These are phyloP conservation scores for Lordiphosa stackelbergi DNA, from an alignment of 1,140 invertebrate species.

Conservation along the genomic window DNA sequence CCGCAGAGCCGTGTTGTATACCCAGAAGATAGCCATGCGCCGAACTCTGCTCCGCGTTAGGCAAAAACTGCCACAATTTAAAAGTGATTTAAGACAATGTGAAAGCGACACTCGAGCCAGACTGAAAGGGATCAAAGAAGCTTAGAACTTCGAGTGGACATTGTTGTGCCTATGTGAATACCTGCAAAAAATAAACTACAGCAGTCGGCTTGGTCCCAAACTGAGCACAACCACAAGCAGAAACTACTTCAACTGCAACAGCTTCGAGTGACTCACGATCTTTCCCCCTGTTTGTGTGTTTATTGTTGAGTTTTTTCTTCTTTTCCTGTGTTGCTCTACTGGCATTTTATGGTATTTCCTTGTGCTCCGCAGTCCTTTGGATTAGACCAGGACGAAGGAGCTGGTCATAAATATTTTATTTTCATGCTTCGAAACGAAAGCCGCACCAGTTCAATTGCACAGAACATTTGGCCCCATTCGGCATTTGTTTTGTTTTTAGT, in stretches of 20 bases:
- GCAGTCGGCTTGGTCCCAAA: slow-evolving; percentile 4
- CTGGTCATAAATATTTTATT: slow-evolving; percentile 57
- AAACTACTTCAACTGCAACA: slow-evolving; percentile 2
- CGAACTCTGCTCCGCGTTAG: no score
- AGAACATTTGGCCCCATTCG: not conserved
- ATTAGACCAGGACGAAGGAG: no score
- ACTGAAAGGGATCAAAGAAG: no score
- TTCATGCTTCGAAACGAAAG: slow-evolving; percentile 32
- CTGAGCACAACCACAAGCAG: no score
- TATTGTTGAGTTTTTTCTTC: not conserved
- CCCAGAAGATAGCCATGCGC: no score
- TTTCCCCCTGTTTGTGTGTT: not conserved
- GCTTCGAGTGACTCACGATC: slow-evolving; percentile 10
- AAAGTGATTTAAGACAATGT: no score
- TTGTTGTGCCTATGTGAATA: no score
- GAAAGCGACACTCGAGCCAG: no score
- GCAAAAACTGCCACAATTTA: no score
- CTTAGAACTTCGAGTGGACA: no score
- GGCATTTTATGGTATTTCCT: slow-evolving; percentile 3
- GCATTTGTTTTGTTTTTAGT: slow-evolving; percentile 28
- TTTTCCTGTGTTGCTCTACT: not conserved
- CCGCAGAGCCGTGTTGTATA: no score
- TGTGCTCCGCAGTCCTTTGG: not conserved
- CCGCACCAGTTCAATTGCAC: not conserved
- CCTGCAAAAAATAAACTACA: slow-evolving; percentile 23